A percentile compares a stretch with the other conserved stretches of the same genome.
Evolutionary conservation across 2,113 vertebrate genomes (phyloP).

Genomic region (Alosa alosa): DNA sequence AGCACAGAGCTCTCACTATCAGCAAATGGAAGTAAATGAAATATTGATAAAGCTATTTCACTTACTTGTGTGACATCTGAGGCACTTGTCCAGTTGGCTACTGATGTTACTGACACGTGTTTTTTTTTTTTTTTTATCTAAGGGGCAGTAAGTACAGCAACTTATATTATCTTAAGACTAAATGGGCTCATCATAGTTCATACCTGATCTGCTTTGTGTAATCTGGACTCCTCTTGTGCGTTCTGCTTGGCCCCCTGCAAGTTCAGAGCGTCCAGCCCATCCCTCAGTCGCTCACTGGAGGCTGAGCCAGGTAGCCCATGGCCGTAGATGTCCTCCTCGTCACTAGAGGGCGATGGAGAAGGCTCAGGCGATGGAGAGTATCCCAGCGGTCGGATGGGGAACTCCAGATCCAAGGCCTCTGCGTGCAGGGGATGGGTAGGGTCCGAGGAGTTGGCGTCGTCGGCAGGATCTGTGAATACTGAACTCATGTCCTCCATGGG

Average conservation of each 20-base stretch:
- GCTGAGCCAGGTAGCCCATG: conserved; percentile 70
- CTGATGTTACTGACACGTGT: neutral
- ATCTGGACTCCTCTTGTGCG: conserved; percentile 60
- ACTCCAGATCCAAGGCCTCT: conserved; percentile 29
- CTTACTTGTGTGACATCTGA: neutral
- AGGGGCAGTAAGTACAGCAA: neutral
- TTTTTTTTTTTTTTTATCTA: too few species aligned
- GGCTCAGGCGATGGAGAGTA: conserved; percentile 53
- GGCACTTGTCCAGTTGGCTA: neutral
- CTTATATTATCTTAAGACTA: neutral
- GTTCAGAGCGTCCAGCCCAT: conserved; percentile 51
- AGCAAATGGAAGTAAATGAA: neutral
- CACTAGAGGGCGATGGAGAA: conserved; percentile 75
- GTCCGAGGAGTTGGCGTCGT: conserved; percentile 34
- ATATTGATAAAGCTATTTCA: neutral
- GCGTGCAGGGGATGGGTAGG: conserved; percentile 43
- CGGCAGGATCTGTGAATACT: conserved; percentile 42
- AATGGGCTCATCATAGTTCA: neutral
- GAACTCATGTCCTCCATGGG: conserved; percentile 43
- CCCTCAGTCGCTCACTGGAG: conserved; percentile 65
- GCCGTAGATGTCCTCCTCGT: conserved; percentile 93
- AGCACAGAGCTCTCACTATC: neutral
- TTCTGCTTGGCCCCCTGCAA: conserved; percentile 49
- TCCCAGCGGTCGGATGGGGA: conserved; percentile 43
- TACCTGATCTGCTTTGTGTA: conserved; percentile 83